phyloP scores from a whole-genome alignment of 2,113 vertebrate species.

The Thunnus thynnus region DNA sequence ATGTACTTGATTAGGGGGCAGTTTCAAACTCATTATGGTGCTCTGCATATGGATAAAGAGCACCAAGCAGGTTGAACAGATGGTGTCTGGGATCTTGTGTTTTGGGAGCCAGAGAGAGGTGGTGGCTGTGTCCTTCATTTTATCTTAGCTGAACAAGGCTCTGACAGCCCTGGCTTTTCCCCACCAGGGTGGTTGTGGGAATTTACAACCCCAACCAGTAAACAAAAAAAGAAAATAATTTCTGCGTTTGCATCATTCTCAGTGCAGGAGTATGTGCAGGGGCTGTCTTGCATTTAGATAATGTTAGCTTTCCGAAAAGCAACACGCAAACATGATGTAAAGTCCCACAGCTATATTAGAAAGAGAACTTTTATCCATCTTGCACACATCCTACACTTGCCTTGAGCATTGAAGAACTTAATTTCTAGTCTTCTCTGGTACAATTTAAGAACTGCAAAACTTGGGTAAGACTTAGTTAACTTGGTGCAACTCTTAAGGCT shows the following conservation, averaged over 20 bases:
- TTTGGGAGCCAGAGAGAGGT: constrained; percentile 22
- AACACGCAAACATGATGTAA: no score
- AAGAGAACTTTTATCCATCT: no score
- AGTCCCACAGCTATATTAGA: no score
- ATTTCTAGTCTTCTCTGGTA: no score
- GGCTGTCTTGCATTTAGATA: neutral
- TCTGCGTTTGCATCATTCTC: neutral
- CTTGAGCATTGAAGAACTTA: no score
- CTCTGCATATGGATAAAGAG: constrained; percentile 43
- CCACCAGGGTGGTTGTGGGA: neutral
- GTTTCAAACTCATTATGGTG: constrained; percentile 9
- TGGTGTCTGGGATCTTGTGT: constrained; percentile 62
- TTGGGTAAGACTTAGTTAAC: no score
- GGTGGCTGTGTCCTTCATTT: constrained; percentile 29
- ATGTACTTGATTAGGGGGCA: constrained; percentile 27
- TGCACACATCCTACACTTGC: no score
- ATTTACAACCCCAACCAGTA: neutral
- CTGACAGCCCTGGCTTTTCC: neutral
- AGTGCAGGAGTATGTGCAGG: neutral
- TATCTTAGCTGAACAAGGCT: neutral
- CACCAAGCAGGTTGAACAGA: constrained; percentile 56
- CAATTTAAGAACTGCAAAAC: no score
- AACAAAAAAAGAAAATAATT: neutral
- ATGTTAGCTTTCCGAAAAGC: neutral
- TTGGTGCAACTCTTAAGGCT: no score